A percentile compares a stretch with the other conserved stretches of the same genome.
Evolutionary conservation across 64 coral and sea anemone species (phyloP).

Genomic region (Stylophora pistillata): DNA sequence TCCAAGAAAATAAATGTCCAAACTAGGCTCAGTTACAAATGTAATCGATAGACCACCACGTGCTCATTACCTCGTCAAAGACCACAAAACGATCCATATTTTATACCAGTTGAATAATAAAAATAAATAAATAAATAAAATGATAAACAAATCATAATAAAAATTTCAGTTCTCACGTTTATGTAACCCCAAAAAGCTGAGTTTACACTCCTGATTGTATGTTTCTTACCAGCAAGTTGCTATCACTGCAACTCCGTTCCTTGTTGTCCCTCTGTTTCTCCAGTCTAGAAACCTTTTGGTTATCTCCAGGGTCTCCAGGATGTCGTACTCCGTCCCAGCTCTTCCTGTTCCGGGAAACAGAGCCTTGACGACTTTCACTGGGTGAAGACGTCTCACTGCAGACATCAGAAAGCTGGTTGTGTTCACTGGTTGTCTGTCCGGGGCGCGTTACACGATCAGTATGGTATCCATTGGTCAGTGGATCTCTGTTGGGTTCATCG

Average conservation of each 20-base stretch:
- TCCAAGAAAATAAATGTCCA: too few relatives aligned
- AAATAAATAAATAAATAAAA: too few relatives aligned
- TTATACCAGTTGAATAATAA: too few relatives aligned
- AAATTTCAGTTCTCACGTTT: background rate
- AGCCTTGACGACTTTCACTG: slow-evolving; percentile 7
- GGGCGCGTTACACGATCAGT: background rate
- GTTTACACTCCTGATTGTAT: too few relatives aligned
- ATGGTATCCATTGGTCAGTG: background rate
- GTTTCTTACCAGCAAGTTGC: slow-evolving; percentile 76
- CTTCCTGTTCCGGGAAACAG: slow-evolving; percentile 60
- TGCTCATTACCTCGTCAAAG: too few relatives aligned
- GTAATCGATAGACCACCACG: too few relatives aligned
- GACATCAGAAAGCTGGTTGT: slow-evolving; percentile 22
- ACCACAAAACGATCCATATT: too few relatives aligned
- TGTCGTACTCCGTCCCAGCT: slow-evolving; percentile 86
- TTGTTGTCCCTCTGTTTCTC: slow-evolving; percentile 37
- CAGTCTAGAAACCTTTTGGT: slow-evolving; percentile 37
- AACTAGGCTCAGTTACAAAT: too few relatives aligned
- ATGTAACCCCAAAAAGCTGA: too few relatives aligned
- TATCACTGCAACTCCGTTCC: slow-evolving; percentile 85
- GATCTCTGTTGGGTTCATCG: background rate
- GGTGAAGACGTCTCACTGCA: background rate
- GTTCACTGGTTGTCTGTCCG: background rate
- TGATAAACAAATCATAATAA: background rate
- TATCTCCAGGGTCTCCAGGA: slow-evolving; percentile 24